Evolutionary conservation across 2,797 vertebrate genomes (phyloP).

Genomic region (Lates japonicus): DNA sequence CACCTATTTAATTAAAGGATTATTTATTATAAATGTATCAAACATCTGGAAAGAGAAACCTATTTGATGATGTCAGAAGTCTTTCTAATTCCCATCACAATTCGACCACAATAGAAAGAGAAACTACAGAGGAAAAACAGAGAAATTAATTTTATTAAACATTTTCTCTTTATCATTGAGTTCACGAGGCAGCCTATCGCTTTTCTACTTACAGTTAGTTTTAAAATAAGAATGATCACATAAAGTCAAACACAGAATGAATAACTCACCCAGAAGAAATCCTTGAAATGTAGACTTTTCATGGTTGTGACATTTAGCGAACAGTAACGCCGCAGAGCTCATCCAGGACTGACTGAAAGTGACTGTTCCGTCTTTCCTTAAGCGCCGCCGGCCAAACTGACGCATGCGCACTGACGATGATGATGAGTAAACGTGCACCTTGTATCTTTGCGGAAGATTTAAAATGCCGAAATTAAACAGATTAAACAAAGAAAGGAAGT

Average conservation of each 20-base stretch:
- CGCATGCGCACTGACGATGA: slow-evolving; percentile 20
- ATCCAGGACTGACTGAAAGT: not conserved
- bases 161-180: not conserved
- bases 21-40: no score
- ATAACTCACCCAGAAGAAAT: slow-evolving; percentile 88
- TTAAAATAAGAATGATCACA: not conserved
- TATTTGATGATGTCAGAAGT: no score
- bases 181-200: not conserved
- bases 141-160: not conserved
- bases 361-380: no score
- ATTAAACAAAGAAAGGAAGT: not conserved
- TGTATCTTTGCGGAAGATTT: not conserved
- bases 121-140: not conserved
- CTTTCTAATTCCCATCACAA: not conserved
- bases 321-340: not conserved
- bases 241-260: not conserved
- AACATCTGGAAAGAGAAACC: no score
- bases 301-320: slow-evolving; percentile 57
- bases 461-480: not conserved
- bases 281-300: slow-evolving; percentile 87
- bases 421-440: no score
- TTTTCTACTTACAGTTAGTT: not conserved
- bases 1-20: no score
- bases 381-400: not conserved
- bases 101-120: not conserved